phyloP scores from a whole-genome alignment of 2,113 vertebrate genomes.

The Pelobates fuscus region DNA sequence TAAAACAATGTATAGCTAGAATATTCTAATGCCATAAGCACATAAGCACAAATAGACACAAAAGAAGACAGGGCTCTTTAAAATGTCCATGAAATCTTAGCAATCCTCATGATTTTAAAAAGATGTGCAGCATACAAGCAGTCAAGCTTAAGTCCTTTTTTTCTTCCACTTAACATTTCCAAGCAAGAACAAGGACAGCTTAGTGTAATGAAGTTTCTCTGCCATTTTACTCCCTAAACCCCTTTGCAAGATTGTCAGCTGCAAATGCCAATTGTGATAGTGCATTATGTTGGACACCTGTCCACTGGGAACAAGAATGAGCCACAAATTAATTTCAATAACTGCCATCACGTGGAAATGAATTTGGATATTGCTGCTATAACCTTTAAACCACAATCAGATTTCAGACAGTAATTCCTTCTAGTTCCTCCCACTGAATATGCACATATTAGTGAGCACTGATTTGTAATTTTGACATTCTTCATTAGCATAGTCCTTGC shows the following conservation, averaged over 20 bases:
- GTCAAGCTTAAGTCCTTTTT: slow-evolving; percentile 17
- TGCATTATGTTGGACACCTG: slow-evolving; percentile 30
- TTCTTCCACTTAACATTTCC: slow-evolving; percentile 38
- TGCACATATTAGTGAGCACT: slow-evolving; percentile 5
- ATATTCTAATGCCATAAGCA: slow-evolving; percentile 22
- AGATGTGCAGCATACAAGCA: slow-evolving; percentile 20
- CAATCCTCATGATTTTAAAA: slow-evolving; percentile 9
- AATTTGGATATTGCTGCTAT: slow-evolving; percentile 24
- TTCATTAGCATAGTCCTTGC: not conserved
- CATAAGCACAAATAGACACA: slow-evolving; percentile 1
- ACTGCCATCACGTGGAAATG: slow-evolving; percentile 8
- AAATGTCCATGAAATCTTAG: slow-evolving; percentile 33
- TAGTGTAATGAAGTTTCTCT: slow-evolving; percentile 37
- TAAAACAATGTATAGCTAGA: too few relatives aligned
- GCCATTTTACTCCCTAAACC: slow-evolving; percentile 32
- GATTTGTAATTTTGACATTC: slow-evolving; percentile 6
- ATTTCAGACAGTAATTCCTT: not conserved
- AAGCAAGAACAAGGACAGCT: slow-evolving; percentile 34
- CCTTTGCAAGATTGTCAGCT: slow-evolving; percentile 35
- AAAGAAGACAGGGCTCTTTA: slow-evolving; percentile 19
- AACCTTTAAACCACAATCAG: not conserved
- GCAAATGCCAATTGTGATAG: slow-evolving; percentile 42
- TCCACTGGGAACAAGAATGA: slow-evolving; percentile 20
- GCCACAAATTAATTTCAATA: slow-evolving; percentile 34
- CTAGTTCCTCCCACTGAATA: not conserved